Base-by-base conservation (phyloP, 2,888 invertebrate genomes). In the Abscondita cerata region DNA sequence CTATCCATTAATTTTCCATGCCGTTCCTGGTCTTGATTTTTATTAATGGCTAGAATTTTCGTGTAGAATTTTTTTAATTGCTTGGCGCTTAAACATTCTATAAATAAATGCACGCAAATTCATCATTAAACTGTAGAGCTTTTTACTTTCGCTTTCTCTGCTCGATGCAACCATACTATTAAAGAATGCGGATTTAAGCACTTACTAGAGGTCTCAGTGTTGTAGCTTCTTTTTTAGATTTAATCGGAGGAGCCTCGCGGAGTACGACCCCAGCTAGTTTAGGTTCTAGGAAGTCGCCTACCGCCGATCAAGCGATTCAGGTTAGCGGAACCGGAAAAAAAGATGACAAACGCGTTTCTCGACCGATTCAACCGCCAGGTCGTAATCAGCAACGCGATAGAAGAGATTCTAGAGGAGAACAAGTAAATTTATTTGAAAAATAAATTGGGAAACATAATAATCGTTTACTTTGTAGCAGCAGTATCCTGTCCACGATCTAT, bases 221-320 rank as follows among this genome's bases (percentile, higher is more conserved):
- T 69, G 52, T 74, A 82, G 82, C 75, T 69, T 81, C 78, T 68
- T 87, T 90, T 83, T 80, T 90, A 77, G 91, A 91, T 80, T 83
- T 91, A 71, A 87, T 91, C 72, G 87, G 88, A 64, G 89, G 86
- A 58, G 80, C 84, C 41, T 92, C 92, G n/a, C 86, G 93, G 56
- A 91, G 93, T 53, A 90, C 89, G 58, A 93, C 93, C 1, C 93
- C 94, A 8, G 90, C 90, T 4, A 89, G 90, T 64, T 83, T 87
- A 34, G 72, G 83, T 64, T 88, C 88, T 67, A 86, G 93, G 74
- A 93, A 92, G 81, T 94, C 94, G 71, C 93, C 94, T 52, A 92
- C 93, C 1, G 87, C 89, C 69, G 95, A 96, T 79, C 92, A 94
- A 81, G 89, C 91, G 66, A 89, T 90, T 46, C 94, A 94, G 82